Evolutionary conservation across 2,888 invertebrate genomes (phyloP).

Genomic region (Sericinus montela): DNA sequence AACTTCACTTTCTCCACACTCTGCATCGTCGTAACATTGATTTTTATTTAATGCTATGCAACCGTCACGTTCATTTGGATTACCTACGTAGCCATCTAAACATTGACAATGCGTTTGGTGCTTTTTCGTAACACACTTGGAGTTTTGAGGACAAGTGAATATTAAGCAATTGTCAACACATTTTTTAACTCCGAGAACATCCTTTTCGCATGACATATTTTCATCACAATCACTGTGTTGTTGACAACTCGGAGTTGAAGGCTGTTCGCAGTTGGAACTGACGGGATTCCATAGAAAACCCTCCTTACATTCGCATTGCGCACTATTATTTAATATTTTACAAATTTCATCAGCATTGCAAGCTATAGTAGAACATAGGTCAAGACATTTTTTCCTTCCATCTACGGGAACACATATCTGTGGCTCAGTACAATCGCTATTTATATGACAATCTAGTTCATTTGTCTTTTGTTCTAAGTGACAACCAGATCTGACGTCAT

Average conservation of each 20-base stretch:
- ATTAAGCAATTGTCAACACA: conserved; percentile 88
- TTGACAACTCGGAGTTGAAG: conserved; percentile 90
- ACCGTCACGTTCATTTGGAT: conserved; percentile 94
- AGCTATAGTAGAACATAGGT: conserved; percentile 88
- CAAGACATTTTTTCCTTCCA: conserved; percentile 84
- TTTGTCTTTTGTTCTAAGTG: conserved; percentile 82
- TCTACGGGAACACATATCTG: conserved; percentile 83
- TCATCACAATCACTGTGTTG: conserved; percentile 84
- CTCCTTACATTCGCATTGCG: conserved; percentile 88
- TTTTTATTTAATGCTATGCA: conserved; percentile 86
- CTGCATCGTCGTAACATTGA: conserved; percentile 87
- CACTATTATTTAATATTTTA: conserved; percentile 83
- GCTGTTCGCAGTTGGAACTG: conserved; percentile 89
- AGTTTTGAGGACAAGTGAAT: conserved; percentile 91
- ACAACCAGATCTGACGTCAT: conserved; percentile 88
- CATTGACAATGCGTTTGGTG: conserved; percentile 92
- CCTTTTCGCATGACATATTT: conserved; percentile 87
- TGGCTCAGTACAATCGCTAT: conserved; percentile 85
- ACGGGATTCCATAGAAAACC: conserved; percentile 92
- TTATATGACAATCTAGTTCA: conserved; percentile 81
- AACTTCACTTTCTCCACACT: conserved; percentile 90
- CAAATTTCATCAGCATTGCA: conserved; percentile 92
- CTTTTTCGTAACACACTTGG: conserved; percentile 85
- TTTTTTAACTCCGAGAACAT: conserved; percentile 90
- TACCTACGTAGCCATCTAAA: conserved; percentile 89